A percentile compares a stretch with the other conserved stretches of the same genome.
Conservation (phyloP, 2,797 vertebrate genomes). For the Pantherophis alleghaniensis region DNA sequence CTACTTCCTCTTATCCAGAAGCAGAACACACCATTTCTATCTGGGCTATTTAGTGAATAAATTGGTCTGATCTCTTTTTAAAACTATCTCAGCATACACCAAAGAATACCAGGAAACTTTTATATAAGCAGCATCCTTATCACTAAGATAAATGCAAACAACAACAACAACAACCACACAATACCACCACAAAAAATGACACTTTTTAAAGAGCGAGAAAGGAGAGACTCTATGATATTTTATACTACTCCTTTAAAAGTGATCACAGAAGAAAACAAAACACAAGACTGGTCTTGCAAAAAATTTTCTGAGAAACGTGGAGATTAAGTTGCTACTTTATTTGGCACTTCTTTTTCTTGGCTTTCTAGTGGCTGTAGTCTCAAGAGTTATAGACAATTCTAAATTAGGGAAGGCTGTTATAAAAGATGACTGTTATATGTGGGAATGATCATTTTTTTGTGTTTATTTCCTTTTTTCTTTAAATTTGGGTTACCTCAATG, state of each 20-base stretch:
- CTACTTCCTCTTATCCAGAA: background rate
- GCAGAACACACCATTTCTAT: background rate
- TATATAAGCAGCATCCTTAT: background rate
- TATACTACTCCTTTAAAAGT: background rate
- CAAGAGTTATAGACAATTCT: background rate
- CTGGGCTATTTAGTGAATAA: background rate
- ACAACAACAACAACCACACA: too few species aligned
- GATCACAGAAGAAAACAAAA: background rate
- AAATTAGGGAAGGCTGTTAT: background rate
- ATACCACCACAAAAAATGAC: background rate
- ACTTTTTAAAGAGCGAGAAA: background rate
- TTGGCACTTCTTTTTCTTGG: background rate
- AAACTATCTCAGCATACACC: background rate
- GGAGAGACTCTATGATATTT: background rate
- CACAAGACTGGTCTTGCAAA: background rate
- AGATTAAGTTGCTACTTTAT: background rate
- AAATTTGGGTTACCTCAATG: background rate
- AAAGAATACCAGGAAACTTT: background rate
- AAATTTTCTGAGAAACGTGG: background rate
- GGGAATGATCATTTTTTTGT: background rate
- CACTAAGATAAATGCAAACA: too few species aligned
- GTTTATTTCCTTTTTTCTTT: background rate
- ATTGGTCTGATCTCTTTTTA: background rate
- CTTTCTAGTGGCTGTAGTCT: background rate
- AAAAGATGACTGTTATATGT: background rate